Base-by-base conservation (phyloP, 2,888 invertebrate genomes). In the Eupithecia exiguata region DNA sequence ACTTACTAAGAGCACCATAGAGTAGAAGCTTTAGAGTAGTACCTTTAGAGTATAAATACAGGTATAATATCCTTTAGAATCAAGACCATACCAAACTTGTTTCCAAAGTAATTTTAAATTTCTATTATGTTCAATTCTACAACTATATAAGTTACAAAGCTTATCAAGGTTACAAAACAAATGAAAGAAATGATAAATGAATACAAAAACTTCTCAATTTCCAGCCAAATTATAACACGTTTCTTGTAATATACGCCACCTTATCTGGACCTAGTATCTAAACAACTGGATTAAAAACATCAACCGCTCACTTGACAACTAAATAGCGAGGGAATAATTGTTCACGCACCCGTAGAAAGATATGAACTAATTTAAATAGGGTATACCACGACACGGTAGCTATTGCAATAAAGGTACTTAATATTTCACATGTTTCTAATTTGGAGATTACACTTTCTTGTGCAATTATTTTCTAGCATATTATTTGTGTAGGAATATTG, bases 261-360 rank as follows among this genome's bases (percentile, higher is more conserved):
- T 61, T 69, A 74, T 74, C 68, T 58, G 14, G 25, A n/a, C 62
- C 58, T 62, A 40, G 49, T 62, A 75, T 75, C 72, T 67, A 70
- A 68, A 75, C 68, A 68, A 75, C 58, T 75, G 70, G 70, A 75
- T 72, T 72, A 72, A 67, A 49, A 67, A 43, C 63, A 69, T 75
- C 72, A 75, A 74, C 76, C 73, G 75, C 76, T 75, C 74, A 74
- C 72, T 89, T 89, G 90, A 91, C 90, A 87, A 87, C 88, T 89
- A 89, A 91, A 90, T 89, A 84, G 86, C 84, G 89, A 91, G 87
- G 87, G 82, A 80, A 85, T 91, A 91, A 90, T 89, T 87, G 87
- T 88, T 85, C 85, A 88, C 86, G 86, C 85, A 83, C 83, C 87
- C 87, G 89, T 91, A 92, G 90, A 61, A 75, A 74, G 67, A 77